Evolutionary conservation across 30 jellyfish, hydroid and myxozoan genomes (phyloP).

Genomic region (Sanderia malayensis): DNA sequence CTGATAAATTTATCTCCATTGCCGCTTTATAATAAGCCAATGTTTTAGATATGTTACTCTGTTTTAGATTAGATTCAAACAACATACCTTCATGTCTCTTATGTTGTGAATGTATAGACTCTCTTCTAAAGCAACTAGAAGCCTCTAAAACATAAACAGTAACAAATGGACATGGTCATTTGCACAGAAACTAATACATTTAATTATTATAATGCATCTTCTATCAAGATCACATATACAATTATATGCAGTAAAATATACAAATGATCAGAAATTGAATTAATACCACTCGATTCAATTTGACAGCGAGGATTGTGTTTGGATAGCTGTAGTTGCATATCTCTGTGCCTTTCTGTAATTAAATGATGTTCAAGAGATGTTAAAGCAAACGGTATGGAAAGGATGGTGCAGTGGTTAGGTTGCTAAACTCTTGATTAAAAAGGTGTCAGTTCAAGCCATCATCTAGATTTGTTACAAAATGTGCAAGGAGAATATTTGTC

Average conservation of each 20-base stretch:
- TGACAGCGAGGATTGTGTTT: slow-evolving; percentile 94
- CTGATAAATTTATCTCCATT: too few species aligned
- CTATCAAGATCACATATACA: not conserved
- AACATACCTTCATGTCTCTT: slow-evolving; percentile 90
- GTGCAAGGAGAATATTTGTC: too few species aligned
- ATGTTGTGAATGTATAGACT: slow-evolving; percentile 92
- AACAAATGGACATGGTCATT: too few species aligned
- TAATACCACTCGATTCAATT: slow-evolving; percentile 87
- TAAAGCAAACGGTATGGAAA: too few species aligned
- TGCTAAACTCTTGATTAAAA: not conserved
- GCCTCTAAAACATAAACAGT: slow-evolving; percentile 55
- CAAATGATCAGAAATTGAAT: not conserved
- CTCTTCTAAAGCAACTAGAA: slow-evolving; percentile 88
- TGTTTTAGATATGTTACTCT: too few species aligned
- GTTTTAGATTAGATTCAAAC: too few species aligned
- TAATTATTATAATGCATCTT: too few species aligned
- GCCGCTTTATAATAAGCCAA: too few species aligned
- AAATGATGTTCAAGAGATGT: too few species aligned
- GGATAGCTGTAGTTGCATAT: slow-evolving; percentile 99
- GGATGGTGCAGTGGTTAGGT: too few species aligned
- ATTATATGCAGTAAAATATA: not conserved
- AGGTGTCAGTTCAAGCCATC: not conserved
- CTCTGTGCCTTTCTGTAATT: slow-evolving; percentile 92
- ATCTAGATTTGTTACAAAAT: not conserved
- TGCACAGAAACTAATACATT: too few species aligned